Base-by-base conservation (phyloP, 92 coral and sea anemone genomes). In the Ricordea florida region DNA sequence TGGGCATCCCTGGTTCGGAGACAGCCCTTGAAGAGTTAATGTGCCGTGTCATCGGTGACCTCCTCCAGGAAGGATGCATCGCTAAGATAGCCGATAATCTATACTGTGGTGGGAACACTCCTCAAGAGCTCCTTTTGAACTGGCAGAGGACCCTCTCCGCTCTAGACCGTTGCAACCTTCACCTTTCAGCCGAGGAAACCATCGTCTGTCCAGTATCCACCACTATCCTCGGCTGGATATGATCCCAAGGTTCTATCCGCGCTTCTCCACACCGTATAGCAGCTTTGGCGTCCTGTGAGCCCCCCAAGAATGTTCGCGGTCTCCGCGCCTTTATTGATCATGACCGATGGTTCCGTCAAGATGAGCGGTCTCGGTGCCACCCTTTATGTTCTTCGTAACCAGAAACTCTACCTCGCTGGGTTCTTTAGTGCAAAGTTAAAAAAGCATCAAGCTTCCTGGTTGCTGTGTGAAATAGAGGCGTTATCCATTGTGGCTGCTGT, bases 401-500 rank as follows among this genome's bases (percentile, higher is more conserved):
- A 42, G 16, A 43, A 46, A 8, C 71, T 63, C 22, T 16, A 40
- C 55, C 71, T 63, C 21, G 53, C 71, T 6, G 53, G 51, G 5
- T 63, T 63, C 55, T 63, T 63, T 40, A 63, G 71, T 24, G 71
- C 31, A 22, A 40, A 63, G 25, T 55, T 40, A 5, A 22, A 10
- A 3, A 20, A 40, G 4, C 55, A 63, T 65, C 52, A 13, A 5
- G 52, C 9, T 45, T 45, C 52, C 2, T 45, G 52, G 52, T 26
- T 45, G 18, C 52, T 26, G 16, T 45, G 52, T 45, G 52, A 45
- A 26, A 45, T 45, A 10, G 52, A 45, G 52, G 52, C 18, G 6
- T 16, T 45, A 45, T 9, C 52, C 36, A 80, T 86, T 36, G 88
- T 68, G 0, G 85, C 73, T 0, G 60, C 92, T 43, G 38, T 69